A percentile compares a stretch with the other conserved stretches of the same genome.
These are phyloP conservation scores for Pyrrhura leucotis DNA, from an alignment of 2,797 vertebrate species.

Conservation along the genomic window DNA sequence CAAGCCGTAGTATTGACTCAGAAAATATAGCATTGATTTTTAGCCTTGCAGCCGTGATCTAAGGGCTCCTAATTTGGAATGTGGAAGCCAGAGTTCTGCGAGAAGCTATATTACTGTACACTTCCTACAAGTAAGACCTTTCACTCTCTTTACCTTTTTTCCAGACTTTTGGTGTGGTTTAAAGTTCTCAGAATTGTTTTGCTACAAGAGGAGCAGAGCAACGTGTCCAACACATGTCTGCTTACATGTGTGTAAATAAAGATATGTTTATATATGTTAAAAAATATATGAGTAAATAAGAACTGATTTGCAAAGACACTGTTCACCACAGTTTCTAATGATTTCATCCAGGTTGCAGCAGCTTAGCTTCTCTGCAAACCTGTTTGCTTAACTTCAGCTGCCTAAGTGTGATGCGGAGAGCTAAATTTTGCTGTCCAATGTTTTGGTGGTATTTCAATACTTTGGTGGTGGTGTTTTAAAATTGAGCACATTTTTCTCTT, in stretches of 20 bases:
- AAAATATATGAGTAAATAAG: not conserved
- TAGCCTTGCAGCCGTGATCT: conserved; percentile 80
- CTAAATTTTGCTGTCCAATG: not conserved
- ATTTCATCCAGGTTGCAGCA: not conserved
- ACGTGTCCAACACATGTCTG: not conserved
- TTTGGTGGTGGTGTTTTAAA: not conserved
- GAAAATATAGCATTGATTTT: conserved; percentile 99
- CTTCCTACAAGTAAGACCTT: conserved; percentile 69
- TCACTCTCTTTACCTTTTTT: conserved; percentile 23
- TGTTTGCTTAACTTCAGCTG: not conserved
- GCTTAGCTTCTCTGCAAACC: not conserved
- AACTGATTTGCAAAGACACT: not conserved
- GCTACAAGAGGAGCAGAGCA: not conserved
- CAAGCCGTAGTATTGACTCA: conserved; percentile 93
- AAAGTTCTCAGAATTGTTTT: not conserved
- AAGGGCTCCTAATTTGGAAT: conserved; percentile 87
- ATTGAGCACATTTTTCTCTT: not conserved
- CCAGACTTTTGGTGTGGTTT: not conserved
- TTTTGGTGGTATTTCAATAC: not conserved
- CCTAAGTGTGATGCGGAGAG: not conserved
- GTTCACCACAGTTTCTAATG: not conserved
- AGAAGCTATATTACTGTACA: conserved; percentile 63
- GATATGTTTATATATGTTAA: not conserved
- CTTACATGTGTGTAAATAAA: not conserved
- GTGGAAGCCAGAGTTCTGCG: conserved; percentile 78